Evolutionary conservation across 2,888 invertebrate species (phyloP), one percentile per base, ranked within the genome.

Genomic region (Digitonthophagus gazella): DNA sequence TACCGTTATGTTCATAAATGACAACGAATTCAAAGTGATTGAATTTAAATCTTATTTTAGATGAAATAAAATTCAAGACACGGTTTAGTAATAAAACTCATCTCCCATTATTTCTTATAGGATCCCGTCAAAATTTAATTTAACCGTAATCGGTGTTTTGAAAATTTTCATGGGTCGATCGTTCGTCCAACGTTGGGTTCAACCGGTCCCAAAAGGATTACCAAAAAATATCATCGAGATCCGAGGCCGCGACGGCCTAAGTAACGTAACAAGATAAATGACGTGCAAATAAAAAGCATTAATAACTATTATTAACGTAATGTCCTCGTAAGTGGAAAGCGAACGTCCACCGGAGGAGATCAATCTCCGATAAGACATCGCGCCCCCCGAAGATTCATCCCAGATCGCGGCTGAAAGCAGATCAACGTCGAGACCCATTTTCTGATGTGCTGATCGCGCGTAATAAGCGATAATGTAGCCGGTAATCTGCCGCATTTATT

Each of bases 251-350:
- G 19, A 18, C 2, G 15, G 18, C 19, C 20, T 61, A 61, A 61
- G 61, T 61, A 61, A 61, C 54, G 58, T 55, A 58, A 67, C 56
- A 65, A 65, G 68, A 68, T 68, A 58, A 68, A 68, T 58, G 68
- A 68, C 65, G 68, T 65, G 68, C 68, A 68, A 68, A 68, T 65
- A 68, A 68, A 68, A 68, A 68, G 19, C 65, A 58, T 65, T 68
- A 68, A 68, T 68, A 68, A 68, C 68, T 68, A 68, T 68, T 58
- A 68, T 68, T 68, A 68, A 68, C 18, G 65, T 58, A 58, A 57
- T 68, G 68, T 65, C 58, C 20, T 58, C 58, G 58, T 68, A 65
- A 58, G 65, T 44, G 65, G 58, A 68, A 58, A 58, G 65, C 68
- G 56, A 44, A 65, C 44, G 44, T 28, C 28, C 28, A 44, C n/a